Evolutionary conservation across 2,888 invertebrate species (phyloP), one percentile per base, ranked within the genome.

Genomic region (Serripes groenlandicus): DNA sequence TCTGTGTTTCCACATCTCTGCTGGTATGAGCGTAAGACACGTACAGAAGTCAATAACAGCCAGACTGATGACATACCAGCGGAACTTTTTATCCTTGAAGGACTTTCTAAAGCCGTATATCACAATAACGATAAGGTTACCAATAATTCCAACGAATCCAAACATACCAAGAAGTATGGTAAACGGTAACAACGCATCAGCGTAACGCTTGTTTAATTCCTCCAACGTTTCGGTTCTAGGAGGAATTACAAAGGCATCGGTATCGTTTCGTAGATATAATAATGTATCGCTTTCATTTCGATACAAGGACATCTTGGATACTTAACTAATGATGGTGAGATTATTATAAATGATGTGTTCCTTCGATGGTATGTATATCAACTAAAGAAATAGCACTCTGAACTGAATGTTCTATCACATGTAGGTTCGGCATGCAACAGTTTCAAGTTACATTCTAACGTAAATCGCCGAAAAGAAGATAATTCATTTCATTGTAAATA

Each of bases 1-100:
- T 18, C 73, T 56, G 54, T 86, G 86, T 28, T 86, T 86, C 34
- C 83, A 64, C 69, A 86, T 86, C 54, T 86, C 86, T 1, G 81
- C 81, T n/a, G 83, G 83, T 26, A 86, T 86, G 4, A 86, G 42
- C 1, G 78, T 86, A 0, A 83, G 35, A 49, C 86, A 86, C 9
- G 86, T 83, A 3, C 68, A 60, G 32, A 86, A 74, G 64, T 86
- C 86, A 34, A 86, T 81, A 0, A 81, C 62, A 4, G 80, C 86
- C 11, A 86, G 64, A 2, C 73, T 77, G 2, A 86, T 42, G 3
- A 83, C 83, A 42, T 83, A 86, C 34, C 68, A 74, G 11, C 86
- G 75, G 42, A 81, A 81, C 56, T 86, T 86, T 52, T 77, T 75
- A 42, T 86, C 86, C 30, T 81, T 83, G 54, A 83, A 81, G 15